These are phyloP conservation scores for Nyctibius grandis DNA, from an alignment of 2,797 vertebrate species.

Conservation along the genomic window DNA sequence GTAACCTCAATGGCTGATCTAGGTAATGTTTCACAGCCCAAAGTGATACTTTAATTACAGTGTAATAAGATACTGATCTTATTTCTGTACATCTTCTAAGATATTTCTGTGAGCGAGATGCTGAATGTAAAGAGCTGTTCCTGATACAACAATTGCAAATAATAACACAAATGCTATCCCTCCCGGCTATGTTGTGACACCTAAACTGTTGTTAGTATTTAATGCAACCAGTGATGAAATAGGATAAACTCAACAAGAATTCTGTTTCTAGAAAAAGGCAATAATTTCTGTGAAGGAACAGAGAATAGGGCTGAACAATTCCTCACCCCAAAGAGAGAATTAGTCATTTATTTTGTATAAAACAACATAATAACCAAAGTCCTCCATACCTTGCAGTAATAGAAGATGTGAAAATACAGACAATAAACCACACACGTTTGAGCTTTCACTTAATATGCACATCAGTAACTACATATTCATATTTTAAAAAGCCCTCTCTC, in stretches of 20 bases:
- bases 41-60: conserved; percentile 60
- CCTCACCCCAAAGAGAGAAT: neutral
- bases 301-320: neutral
- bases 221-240: neutral
- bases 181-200: neutral
- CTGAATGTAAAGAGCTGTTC: neutral
- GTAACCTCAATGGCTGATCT: conserved; percentile 34
- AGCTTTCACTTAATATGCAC: neutral
- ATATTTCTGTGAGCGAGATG: conserved; percentile 14
- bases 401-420: neutral
- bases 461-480: neutral
- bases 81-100: conserved; percentile 13
- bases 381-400: neutral
- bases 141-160: conserved; percentile 12
- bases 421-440: neutral
- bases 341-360: neutral
- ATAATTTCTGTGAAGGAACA: neutral
- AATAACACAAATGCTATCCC: neutral
- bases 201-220: neutral
- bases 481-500: neutral
- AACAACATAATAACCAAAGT: neutral
- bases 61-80: conserved; percentile 44
- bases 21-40: conserved; percentile 48
- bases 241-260: neutral
- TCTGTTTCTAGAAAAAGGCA: neutral